Evolutionary conservation across 2,797 vertebrate genomes (phyloP).

Genomic region (Kryptopterus vitreolus): DNA sequence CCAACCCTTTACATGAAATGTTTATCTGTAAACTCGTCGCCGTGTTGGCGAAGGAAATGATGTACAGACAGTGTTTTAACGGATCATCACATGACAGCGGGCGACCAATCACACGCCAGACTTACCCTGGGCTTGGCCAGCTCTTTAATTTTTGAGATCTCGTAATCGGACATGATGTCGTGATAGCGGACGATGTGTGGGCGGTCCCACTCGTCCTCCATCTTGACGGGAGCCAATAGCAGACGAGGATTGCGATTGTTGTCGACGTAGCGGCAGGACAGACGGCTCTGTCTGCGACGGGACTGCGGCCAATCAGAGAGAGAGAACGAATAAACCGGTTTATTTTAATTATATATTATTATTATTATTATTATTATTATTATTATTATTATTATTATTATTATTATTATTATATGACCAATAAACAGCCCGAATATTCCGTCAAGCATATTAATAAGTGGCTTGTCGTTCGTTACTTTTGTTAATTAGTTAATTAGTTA

Average conservation of each 20-base stretch:
- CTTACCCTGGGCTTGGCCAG: slow-evolving; percentile 94
- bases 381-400: too few species aligned
- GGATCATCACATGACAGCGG: neutral
- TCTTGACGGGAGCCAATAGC: slow-evolving; percentile 84
- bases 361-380: too few species aligned
- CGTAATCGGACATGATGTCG: slow-evolving; percentile 88
- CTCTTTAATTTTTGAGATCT: slow-evolving; percentile 88
- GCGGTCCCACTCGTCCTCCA: slow-evolving; percentile 96
- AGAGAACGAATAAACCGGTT: neutral
- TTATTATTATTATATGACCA: too few species aligned
- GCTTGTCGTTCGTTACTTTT: too few species aligned
- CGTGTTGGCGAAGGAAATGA: too few species aligned
- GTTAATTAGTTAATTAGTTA: too few species aligned
- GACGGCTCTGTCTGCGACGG: slow-evolving; percentile 82
- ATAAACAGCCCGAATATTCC: too few species aligned
- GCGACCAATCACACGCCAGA: neutral
- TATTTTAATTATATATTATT: too few species aligned
- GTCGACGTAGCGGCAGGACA: slow-evolving; percentile 93
- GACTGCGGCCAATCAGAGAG: slow-evolving; percentile 71
- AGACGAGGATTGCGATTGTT: slow-evolving; percentile 81
- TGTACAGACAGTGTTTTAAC: too few species aligned
- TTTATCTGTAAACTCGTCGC: neutral
- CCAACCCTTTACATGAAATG: neutral
- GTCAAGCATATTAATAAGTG: too few species aligned
- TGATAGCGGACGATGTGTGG: slow-evolving; percentile 91